phyloP scores from a whole-genome alignment of 1,140 invertebrate species.

The Lycorma delicatula region DNA sequence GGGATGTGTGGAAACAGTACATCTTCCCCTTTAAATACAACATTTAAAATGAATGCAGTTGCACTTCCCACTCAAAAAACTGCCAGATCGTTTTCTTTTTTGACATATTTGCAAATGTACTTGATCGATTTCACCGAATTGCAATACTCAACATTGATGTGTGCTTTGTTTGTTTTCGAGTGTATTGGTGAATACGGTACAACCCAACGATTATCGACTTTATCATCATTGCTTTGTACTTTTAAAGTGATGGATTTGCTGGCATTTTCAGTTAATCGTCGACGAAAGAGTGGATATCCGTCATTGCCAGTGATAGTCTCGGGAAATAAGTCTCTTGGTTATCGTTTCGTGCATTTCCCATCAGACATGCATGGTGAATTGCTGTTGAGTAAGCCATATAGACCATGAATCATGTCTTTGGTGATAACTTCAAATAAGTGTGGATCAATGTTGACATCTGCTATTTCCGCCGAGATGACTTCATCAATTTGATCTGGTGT shows the following conservation, averaged over 20 bases:
- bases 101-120: conserved; percentile 30
- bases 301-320: neutral
- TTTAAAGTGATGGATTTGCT: conserved; percentile 12
- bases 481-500: conserved; percentile 44
- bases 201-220: neutral
- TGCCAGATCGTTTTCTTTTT: conserved; percentile 35
- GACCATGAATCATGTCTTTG: conserved; percentile 20
- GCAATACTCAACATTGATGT: conserved; percentile 38
- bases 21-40: too few species aligned
- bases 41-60: too few species aligned
- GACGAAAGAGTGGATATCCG: conserved; percentile 20
- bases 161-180: conserved; percentile 27
- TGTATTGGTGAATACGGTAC: neutral
- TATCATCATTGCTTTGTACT: neutral
- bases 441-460: conserved; percentile 38
- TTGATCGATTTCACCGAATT: neutral
- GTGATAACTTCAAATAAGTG: conserved; percentile 21
- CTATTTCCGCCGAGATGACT: conserved; percentile 45
- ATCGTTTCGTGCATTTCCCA: conserved; percentile 8
- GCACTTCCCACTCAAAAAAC: too few species aligned
- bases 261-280: neutral
- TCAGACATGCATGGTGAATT: conserved; percentile 40
- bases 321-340: conserved; percentile 21
- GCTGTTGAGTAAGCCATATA: conserved; percentile 1
- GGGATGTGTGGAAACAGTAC: too few species aligned